These are phyloP conservation scores for Philypnodon macrostomus DNA, from an alignment of 2,797 vertebrate genomes.

Conservation along the genomic window DNA sequence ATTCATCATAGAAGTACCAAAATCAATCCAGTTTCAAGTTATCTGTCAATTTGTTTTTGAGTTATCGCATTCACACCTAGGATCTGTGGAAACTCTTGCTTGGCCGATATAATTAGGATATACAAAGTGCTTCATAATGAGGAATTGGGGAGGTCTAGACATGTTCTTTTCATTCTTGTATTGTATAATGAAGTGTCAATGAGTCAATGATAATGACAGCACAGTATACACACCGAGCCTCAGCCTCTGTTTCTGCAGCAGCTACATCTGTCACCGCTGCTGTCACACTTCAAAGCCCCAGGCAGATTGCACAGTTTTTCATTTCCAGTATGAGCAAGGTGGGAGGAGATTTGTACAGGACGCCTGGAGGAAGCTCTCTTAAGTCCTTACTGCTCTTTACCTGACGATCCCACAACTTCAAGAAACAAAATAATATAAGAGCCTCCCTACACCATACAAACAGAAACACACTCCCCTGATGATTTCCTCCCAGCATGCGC, in stretches of 20 bases:
- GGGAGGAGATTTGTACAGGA: slow-evolving; percentile 54
- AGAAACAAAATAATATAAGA: slow-evolving; percentile 54
- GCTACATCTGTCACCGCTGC: slow-evolving; percentile 49
- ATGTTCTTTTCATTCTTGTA: slow-evolving; percentile 14
- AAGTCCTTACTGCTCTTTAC: slow-evolving; percentile 52
- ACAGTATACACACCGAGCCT: slow-evolving; percentile 34
- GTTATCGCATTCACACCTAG: too few relatives aligned
- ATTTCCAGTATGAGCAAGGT: slow-evolving; percentile 48
- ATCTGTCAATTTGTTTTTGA: too few relatives aligned
- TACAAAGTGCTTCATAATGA: slow-evolving; percentile 22
- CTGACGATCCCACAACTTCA: slow-evolving; percentile 52
- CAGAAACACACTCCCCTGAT: slow-evolving; percentile 63
- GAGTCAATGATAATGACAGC: slow-evolving; percentile 51
- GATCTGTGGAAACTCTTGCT: too few relatives aligned
- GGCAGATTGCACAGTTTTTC: slow-evolving; percentile 56
- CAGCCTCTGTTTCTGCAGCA: slow-evolving; percentile 38
- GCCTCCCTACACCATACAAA: slow-evolving; percentile 19
- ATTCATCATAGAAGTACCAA: too few relatives aligned
- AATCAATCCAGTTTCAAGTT: too few relatives aligned
- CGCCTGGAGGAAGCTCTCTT: slow-evolving; percentile 56
- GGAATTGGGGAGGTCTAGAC: slow-evolving; percentile 5
- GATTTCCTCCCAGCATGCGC: slow-evolving; percentile 77
- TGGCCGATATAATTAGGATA: slow-evolving; percentile 21
- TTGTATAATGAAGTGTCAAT: slow-evolving; percentile 33
- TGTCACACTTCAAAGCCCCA: slow-evolving; percentile 60